A percentile compares a stretch with the other conserved stretches of the same genome.
These are phyloP conservation scores for Agrotis ipsilon DNA, from an alignment of 2,888 invertebrate species.

Conservation along the genomic window DNA sequence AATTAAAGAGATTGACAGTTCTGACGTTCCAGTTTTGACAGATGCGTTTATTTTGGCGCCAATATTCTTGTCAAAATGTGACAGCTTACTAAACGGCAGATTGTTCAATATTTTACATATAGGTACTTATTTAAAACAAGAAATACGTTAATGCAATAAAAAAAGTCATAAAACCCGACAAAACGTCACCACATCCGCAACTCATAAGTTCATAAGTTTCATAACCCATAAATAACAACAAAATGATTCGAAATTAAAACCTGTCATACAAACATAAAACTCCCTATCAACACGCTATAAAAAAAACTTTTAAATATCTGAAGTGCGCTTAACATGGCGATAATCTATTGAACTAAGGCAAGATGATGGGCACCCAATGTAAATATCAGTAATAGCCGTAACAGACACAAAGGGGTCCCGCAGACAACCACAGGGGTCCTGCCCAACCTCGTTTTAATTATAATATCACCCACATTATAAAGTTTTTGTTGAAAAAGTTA, in stretches of 20 bases:
- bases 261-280: conserved; percentile 58
- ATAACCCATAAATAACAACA: conserved; percentile 38
- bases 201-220: conserved; percentile 46
- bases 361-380: conserved; percentile 85
- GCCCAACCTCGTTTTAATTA: conserved; percentile 88
- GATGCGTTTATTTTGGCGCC: conserved; percentile 10
- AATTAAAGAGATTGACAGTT: conserved; percentile 47
- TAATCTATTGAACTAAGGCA: conserved; percentile 79
- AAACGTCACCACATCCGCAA: conserved; percentile 44
- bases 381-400: conserved; percentile 89
- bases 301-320: conserved; percentile 56
- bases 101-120: not conserved
- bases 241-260: conserved; percentile 50
- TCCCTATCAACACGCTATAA: conserved; percentile 66
- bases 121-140: not conserved
- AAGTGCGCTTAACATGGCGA: conserved; percentile 61
- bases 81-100: not conserved
- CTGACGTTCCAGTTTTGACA: conserved; percentile 13
- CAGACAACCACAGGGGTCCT: conserved; percentile 83
- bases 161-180: conserved; percentile 2
- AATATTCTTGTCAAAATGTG: conserved; percentile 8
- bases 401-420: conserved; percentile 86
- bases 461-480: conserved; percentile 90
- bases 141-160: conserved; percentile 1
- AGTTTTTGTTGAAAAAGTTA: conserved; percentile 77